phyloP scores from a whole-genome alignment of 2,113 vertebrate species.

The Chaetorhynchus papuensis region DNA sequence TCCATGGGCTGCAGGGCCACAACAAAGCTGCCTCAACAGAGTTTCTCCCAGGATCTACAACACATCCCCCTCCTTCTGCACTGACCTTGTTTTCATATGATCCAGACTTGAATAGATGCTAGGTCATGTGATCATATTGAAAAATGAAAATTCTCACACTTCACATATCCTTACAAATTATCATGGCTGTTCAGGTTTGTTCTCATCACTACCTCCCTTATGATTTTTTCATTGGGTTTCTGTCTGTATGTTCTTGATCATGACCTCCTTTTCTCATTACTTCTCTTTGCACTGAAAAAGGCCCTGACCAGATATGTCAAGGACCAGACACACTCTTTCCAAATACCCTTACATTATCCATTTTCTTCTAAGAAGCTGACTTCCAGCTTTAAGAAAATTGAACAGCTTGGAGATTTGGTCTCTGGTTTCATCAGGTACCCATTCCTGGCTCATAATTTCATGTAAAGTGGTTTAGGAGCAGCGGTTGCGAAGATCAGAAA shows the following conservation, averaged over 20 bases:
- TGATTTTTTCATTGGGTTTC: background rate
- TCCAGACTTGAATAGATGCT: background rate
- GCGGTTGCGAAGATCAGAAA: background rate
- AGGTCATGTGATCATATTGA: background rate
- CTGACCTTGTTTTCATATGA: background rate
- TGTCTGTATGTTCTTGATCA: background rate
- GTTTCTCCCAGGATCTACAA: fast-evolving
- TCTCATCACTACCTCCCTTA: background rate
- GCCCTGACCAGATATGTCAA: fast-evolving
- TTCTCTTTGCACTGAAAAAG: background rate
- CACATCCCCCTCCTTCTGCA: background rate
- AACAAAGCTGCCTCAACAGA: background rate
- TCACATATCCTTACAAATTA: background rate
- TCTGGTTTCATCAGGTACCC: background rate
- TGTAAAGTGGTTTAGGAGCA: background rate
- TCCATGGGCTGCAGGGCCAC: background rate
- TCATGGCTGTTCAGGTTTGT: background rate
- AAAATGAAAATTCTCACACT: background rate
- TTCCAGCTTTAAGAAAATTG: background rate
- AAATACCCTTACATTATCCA: background rate
- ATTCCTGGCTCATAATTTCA: background rate
- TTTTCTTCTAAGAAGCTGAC: background rate
- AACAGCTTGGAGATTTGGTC: background rate
- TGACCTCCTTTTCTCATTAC: background rate
- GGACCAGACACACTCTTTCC: background rate